A percentile compares a stretch with the other conserved stretches of the same genome.
These are phyloP conservation scores for Cabera pusaria DNA, from an alignment of 2,888 invertebrate species.

Conservation along the genomic window DNA sequence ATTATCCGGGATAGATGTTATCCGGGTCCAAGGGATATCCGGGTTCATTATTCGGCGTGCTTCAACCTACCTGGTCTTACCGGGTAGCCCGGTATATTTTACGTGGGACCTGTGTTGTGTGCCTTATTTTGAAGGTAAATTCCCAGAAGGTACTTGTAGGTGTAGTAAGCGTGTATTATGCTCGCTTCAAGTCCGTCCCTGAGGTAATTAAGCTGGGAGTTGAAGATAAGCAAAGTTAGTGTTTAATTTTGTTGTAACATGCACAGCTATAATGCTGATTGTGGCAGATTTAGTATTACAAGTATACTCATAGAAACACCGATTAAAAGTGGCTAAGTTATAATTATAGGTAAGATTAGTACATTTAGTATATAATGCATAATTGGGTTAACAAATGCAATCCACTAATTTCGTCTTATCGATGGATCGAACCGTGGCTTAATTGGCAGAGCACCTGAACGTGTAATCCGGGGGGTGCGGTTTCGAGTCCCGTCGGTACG, in stretches of 20 bases:
- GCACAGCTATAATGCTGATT: too few species aligned
- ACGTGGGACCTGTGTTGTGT: constrained; percentile 15
- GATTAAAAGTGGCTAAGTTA: too few species aligned
- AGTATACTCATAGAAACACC: too few species aligned
- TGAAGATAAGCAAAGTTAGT: constrained; percentile 19
- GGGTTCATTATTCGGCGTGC: constrained; percentile 31
- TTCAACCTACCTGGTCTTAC: constrained; percentile 11
- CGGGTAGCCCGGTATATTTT: constrained; percentile 11
- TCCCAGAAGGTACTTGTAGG: constrained; percentile 13
- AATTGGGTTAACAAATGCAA: too few species aligned
- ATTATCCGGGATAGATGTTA: constrained; percentile 30
- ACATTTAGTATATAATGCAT: too few species aligned
- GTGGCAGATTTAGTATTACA: too few species aligned
- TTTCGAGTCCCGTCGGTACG: too few species aligned
- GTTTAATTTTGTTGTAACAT: constrained; percentile 9
- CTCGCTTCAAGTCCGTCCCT: constrained; percentile 16
- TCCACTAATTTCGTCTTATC: too few species aligned
- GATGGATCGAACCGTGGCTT: too few species aligned
- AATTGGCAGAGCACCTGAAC: too few species aligned
- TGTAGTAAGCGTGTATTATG: constrained; percentile 18
- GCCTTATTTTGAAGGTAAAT: constrained; percentile 15
- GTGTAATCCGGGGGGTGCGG: too few species aligned
- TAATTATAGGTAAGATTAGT: too few species aligned
- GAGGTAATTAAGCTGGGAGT: constrained; percentile 20
- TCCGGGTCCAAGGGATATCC: constrained; percentile 28